These are phyloP conservation scores for Pediacus dermestoides DNA, from an alignment of 2,888 invertebrate genomes.

Conservation along the genomic window DNA sequence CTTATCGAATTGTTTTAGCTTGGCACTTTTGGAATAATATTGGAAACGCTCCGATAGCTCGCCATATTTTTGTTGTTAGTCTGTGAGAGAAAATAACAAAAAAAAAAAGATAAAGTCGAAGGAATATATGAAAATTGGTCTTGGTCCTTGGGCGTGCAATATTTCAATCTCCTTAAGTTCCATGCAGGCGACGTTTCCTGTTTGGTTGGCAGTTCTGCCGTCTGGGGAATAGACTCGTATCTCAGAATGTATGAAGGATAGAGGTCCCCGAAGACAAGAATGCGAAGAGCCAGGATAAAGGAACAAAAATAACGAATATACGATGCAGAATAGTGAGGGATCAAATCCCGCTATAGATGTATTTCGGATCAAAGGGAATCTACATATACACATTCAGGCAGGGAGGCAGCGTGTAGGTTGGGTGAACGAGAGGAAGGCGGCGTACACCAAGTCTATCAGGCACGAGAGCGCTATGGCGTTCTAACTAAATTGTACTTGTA, in stretches of 20 bases:
- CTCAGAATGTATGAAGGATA: slow-evolving; percentile 48
- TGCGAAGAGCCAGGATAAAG: slow-evolving; percentile 45
- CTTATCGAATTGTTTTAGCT: too few species aligned
- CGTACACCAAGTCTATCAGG: slow-evolving; percentile 26
- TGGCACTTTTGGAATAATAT: too few species aligned
- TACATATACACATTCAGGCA: slow-evolving; percentile 32
- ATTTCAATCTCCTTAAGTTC: slow-evolving; percentile 47
- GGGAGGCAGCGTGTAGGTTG: too few species aligned
- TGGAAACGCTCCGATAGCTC: too few species aligned
- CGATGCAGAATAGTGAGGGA: slow-evolving; percentile 40
- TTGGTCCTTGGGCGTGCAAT: slow-evolving; percentile 49
- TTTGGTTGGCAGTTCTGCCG: slow-evolving; percentile 43
- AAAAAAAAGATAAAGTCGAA: slow-evolving; percentile 18
- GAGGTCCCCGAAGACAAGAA: slow-evolving; percentile 48
- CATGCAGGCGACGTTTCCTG: slow-evolving; percentile 47
- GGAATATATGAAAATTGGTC: slow-evolving; percentile 49
- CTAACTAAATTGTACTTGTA: slow-evolving; percentile 33
- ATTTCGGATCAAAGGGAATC: slow-evolving; percentile 49
- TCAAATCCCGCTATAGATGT: slow-evolving; percentile 38
- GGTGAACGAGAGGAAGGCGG: too few species aligned
- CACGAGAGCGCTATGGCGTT: slow-evolving; percentile 24
- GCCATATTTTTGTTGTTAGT: too few species aligned
- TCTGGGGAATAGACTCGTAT: slow-evolving; percentile 45
- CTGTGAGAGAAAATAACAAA: too few species aligned
- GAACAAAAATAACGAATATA: slow-evolving; percentile 47